Evolutionary conservation across 2,113 vertebrate genomes (phyloP).

Genomic region (Phrynocephalus versicolor): DNA sequence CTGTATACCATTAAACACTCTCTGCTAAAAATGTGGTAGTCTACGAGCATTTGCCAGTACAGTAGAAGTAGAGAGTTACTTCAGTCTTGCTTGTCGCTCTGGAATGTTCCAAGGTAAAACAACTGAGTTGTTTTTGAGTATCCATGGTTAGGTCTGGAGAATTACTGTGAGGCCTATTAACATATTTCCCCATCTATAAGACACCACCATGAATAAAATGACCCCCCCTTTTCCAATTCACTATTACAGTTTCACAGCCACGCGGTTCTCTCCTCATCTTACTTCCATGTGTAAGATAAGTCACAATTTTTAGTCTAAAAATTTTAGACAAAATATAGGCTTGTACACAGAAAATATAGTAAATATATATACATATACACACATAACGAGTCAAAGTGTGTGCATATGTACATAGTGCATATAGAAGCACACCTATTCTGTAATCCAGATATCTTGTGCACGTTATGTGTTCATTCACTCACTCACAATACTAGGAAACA

Average conservation of each 20-base stretch:
- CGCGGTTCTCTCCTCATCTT: no score
- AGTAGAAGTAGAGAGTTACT: not conserved
- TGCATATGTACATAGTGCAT: no score
- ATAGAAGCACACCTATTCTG: not conserved
- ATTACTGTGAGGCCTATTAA: not conserved
- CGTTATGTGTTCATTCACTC: not conserved
- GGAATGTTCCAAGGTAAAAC: not conserved
- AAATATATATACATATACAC: not conserved
- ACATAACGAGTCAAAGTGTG: no score
- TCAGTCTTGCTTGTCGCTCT: not conserved
- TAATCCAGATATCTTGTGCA: not conserved
- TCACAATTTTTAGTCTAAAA: no score
- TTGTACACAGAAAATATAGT: not conserved
- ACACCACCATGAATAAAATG: no score
- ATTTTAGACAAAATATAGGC: not conserved
- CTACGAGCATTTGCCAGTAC: not conserved
- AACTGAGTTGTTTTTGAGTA: not conserved
- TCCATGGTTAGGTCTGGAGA: not conserved
- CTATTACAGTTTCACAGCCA: no score
- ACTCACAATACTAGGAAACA: not conserved
- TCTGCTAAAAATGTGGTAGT: conserved; percentile 42
- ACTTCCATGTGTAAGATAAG: no score
- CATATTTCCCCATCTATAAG: no score
- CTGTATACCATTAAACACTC: conserved; percentile 51
- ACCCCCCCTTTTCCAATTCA: no score